phyloP scores from a whole-genome alignment of 2,113 vertebrate species.

The Peromyscus polionotus region DNA sequence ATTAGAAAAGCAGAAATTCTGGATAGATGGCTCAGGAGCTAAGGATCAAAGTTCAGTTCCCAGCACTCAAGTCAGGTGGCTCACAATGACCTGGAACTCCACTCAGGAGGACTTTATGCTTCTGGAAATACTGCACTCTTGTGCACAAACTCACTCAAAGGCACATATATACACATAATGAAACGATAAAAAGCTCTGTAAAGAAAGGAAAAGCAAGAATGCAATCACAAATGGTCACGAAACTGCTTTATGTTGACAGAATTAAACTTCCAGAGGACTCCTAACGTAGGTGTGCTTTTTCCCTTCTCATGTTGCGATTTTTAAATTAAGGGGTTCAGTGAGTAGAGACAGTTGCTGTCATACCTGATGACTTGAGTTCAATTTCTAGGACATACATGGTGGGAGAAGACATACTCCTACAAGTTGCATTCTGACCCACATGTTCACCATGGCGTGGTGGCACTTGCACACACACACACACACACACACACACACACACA shows the following conservation, averaged over 20 bases:
- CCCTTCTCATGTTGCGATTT: background rate
- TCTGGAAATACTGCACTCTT: background rate
- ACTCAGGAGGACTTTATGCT: background rate
- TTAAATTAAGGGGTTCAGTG: background rate
- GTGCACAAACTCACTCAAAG: background rate
- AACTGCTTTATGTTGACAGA: background rate
- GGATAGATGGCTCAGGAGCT: background rate
- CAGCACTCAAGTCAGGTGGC: background rate
- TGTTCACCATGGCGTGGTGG: background rate
- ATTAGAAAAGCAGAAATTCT: background rate
- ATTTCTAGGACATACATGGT: background rate
- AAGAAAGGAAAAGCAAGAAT: background rate
- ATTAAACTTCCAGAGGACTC: background rate
- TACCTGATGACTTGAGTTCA: background rate
- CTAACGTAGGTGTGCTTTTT: background rate
- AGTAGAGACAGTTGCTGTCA: background rate
- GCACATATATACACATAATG: background rate
- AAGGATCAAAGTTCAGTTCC: background rate
- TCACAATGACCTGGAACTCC: background rate
- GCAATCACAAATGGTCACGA: background rate
- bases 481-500: background rate
- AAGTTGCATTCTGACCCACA: background rate
- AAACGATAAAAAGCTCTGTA: background rate
- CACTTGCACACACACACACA: background rate
- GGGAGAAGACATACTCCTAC: background rate